Evolutionary conservation across 2,797 vertebrate genomes (phyloP).

Genomic region (Okamejei kenojei): DNA sequence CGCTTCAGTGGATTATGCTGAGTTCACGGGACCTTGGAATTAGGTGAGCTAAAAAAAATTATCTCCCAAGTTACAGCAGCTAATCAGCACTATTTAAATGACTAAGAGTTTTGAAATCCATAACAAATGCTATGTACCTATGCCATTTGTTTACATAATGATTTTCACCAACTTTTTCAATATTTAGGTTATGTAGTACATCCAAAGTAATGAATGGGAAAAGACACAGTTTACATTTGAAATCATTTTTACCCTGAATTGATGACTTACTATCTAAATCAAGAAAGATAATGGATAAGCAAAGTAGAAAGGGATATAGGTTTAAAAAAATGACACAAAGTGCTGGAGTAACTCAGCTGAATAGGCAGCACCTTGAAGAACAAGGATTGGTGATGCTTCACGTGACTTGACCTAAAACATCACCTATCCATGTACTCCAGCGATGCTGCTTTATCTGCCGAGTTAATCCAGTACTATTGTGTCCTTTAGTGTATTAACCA

Average conservation of each 20-base stretch:
- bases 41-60: conserved; percentile 47
- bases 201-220: neutral
- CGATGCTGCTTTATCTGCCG: no score
- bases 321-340: no score
- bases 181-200: neutral
- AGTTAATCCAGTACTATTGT: no score
- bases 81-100: neutral
- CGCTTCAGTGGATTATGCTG: conserved; percentile 61
- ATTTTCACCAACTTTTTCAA: neutral
- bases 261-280: neutral
- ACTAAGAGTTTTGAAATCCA: neutral
- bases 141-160: neutral
- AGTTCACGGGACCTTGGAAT: conserved; percentile 65
- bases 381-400: no score
- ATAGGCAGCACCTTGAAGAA: no score
- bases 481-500: no score
- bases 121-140: no score
- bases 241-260: neutral
- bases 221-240: neutral
- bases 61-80: conserved; percentile 8
- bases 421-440: no score
- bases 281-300: no score
- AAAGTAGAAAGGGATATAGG: no score
- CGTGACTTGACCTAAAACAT: no score
- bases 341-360: no score